Conservation (phyloP, 2,113 vertebrate genomes). For the Riparia riparia region DNA sequence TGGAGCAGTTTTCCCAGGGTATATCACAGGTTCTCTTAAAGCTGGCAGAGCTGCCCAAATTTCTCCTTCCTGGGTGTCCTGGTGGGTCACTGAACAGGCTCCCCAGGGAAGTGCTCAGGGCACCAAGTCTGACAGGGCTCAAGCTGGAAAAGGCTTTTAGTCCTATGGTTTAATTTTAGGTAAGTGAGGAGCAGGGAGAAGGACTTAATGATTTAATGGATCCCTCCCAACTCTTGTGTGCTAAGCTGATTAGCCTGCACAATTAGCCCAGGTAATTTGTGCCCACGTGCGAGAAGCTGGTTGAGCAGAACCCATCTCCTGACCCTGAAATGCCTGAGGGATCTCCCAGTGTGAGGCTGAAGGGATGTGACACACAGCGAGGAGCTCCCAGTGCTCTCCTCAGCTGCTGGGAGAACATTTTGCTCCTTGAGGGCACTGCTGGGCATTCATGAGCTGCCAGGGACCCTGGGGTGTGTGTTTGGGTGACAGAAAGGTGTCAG, state of each 20-base stretch:
- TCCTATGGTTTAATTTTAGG: background rate
- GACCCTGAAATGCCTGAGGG: background rate
- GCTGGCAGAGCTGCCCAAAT: background rate
- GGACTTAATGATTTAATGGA: background rate
- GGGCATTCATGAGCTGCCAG: background rate
- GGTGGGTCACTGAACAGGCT: background rate
- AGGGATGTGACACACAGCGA: background rate
- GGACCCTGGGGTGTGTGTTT: background rate
- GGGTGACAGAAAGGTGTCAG: background rate
- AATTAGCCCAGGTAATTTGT: background rate
- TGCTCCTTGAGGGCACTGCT: background rate
- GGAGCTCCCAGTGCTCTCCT: background rate
- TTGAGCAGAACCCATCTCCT: background rate
- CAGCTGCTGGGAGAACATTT: background rate
- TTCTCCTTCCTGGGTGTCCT: background rate
- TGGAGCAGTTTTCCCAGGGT: background rate
- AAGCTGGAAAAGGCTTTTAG: too few relatives aligned
- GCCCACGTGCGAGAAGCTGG: background rate
- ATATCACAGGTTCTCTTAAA: background rate
- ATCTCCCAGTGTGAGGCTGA: background rate
- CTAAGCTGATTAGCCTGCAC: background rate
- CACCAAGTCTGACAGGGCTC: background rate
- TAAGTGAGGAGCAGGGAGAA: background rate
- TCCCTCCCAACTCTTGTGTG: background rate
- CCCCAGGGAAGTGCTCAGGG: background rate